Conservation (phyloP, 2,113 vertebrate genomes). For the Calyptomena viridis region DNA sequence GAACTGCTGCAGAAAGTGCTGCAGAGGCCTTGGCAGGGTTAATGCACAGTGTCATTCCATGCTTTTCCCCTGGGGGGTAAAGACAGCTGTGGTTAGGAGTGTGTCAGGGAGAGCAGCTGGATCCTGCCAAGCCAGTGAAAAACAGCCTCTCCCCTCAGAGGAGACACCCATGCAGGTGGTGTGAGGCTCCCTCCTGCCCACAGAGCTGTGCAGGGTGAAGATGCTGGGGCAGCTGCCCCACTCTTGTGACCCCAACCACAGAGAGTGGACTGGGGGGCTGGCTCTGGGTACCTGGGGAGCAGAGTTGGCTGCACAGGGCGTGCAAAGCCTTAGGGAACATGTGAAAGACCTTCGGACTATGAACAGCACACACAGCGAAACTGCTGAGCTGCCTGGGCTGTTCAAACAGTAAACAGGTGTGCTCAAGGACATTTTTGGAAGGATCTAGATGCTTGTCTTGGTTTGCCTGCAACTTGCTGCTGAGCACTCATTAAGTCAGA, state of each 20-base stretch:
- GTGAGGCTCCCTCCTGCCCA: background rate
- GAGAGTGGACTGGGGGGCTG: accelerated
- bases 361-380: background rate
- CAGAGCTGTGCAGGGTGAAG: background rate
- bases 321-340: accelerated
- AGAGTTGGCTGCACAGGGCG: background rate
- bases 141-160: background rate
- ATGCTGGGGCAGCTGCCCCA: background rate
- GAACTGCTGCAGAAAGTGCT: background rate
- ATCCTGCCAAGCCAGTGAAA: background rate
- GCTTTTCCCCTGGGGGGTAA: background rate
- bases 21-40: background rate
- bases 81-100: background rate
- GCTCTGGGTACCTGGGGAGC: background rate
- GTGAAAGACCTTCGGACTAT: background rate
- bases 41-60: accelerated
- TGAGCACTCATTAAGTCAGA: background rate
- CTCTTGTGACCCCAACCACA: background rate
- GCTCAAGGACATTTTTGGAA: background rate
- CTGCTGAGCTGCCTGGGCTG: background rate
- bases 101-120: background rate
- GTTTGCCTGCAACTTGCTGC: background rate
- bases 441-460: accelerated
- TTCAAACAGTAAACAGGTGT: background rate
- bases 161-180: background rate